Percentiles rank a stretch among this genome's conserved stretches.
Evolutionary conservation across 2,888 invertebrate genomes (phyloP).

Genomic region (Odontothrips loti): DNA sequence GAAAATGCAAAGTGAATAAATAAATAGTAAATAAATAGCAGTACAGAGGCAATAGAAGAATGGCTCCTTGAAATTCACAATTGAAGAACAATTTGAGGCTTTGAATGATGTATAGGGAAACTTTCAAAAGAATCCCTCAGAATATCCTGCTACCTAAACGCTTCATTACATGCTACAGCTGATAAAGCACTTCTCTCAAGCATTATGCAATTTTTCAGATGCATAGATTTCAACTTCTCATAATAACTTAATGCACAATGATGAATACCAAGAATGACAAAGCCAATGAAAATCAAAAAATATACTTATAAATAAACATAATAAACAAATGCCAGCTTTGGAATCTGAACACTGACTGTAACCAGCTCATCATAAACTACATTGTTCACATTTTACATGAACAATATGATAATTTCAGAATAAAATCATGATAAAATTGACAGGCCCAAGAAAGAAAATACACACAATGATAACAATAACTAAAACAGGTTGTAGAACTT

Average conservation of each 20-base stretch:
- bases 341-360: background rate
- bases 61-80: background rate
- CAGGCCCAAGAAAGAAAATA: background rate
- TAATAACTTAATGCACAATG: too few relatives aligned
- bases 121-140: too few relatives aligned
- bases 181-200: too few relatives aligned
- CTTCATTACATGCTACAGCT: too few relatives aligned
- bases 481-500: background rate
- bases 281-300: background rate
- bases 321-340: conserved; percentile 19
- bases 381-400: background rate
- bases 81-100: background rate
- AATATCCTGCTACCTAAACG: too few relatives aligned
- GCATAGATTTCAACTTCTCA: too few relatives aligned
- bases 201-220: too few relatives aligned
- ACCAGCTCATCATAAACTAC: background rate
- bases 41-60: background rate
- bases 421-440: background rate
- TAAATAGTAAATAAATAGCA: conserved; percentile 6
- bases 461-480: background rate
- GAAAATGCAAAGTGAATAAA: background rate
- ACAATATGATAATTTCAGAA: background rate
- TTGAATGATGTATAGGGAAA: background rate
- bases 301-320: background rate
- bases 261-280: background rate